A percentile compares a stretch with the other conserved stretches of the same genome.
Conservation (phyloP, 2,797 vertebrate genomes). For the Arnoldichthys spilopterus region DNA sequence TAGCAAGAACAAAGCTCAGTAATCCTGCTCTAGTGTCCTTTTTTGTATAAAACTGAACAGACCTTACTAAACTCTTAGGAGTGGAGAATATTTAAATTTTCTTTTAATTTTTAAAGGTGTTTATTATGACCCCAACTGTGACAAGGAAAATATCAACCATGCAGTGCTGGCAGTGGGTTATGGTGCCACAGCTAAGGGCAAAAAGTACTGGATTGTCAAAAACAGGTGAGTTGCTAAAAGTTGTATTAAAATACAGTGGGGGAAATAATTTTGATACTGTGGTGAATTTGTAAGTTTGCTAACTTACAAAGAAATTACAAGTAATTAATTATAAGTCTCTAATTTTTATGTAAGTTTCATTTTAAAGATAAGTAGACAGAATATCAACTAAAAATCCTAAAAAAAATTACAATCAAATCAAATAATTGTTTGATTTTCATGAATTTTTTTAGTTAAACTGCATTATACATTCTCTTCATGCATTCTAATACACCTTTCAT, state of each 20-base stretch:
- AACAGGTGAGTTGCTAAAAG: slow-evolving; percentile 84
- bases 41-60: not conserved
- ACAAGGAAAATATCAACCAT: slow-evolving; percentile 87
- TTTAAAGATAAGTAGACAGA: not conserved
- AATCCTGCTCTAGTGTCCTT: not conserved
- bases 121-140: slow-evolving; percentile 89
- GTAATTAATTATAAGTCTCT: no score
- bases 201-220: slow-evolving; percentile 95
- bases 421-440: not conserved
- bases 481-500: not conserved
- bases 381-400: no score
- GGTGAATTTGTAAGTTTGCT: no score
- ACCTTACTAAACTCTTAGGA: not conserved
- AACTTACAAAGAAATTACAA: no score
- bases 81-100: not conserved
- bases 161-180: slow-evolving; percentile 92
- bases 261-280: no score
- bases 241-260: not conserved
- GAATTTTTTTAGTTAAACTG: not conserved
- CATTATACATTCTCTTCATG: not conserved
- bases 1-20: not conserved
- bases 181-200: slow-evolving; percentile 82
- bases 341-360: not conserved
- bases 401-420: no score
- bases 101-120: slow-evolving; percentile 75